A percentile compares a stretch with the other conserved stretches of the same genome.
phyloP scores from a whole-genome alignment of 2,888 invertebrate species.

The Zele albiditarsus region DNA sequence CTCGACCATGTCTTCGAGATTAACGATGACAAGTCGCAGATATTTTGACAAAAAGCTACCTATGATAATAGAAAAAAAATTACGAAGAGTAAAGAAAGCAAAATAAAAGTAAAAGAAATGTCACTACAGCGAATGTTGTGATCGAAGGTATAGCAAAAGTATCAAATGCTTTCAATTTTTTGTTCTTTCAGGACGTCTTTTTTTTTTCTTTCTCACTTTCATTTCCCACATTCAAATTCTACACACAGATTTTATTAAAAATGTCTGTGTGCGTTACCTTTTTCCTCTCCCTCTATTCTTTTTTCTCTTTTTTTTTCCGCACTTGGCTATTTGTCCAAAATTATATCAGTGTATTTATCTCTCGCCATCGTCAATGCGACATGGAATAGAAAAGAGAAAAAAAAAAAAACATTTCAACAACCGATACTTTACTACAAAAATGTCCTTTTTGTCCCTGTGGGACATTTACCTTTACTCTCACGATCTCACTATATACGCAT shows the following conservation, averaged over 20 bases:
- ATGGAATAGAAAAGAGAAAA: too few relatives aligned
- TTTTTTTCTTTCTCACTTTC: neutral
- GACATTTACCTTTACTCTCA: neutral
- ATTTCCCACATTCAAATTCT: neutral
- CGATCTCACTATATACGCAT: neutral
- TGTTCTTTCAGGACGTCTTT: neutral
- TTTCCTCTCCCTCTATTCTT: neutral
- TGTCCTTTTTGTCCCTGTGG: slow-evolving; percentile 19
- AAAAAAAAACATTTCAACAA: slow-evolving; percentile 22
- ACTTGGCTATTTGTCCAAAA: slow-evolving; percentile 32
- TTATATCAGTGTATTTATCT: neutral
- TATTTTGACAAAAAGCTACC: slow-evolving; percentile 8
- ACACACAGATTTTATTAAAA: neutral
- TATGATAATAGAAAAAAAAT: neutral
- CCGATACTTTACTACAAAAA: slow-evolving; percentile 24
- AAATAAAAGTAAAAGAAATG: neutral
- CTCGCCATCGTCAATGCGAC: neutral
- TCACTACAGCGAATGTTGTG: slow-evolving; percentile 2
- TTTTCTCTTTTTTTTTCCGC: neutral
- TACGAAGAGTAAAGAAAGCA: neutral
- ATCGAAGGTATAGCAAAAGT: neutral
- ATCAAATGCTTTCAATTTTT: neutral
- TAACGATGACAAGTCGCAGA: slow-evolving; percentile 12
- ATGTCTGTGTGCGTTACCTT: neutral
- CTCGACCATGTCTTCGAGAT: slow-evolving; percentile 17